phyloP scores from a whole-genome alignment of 2,888 invertebrate genomes.

The Portevinia maculata region DNA sequence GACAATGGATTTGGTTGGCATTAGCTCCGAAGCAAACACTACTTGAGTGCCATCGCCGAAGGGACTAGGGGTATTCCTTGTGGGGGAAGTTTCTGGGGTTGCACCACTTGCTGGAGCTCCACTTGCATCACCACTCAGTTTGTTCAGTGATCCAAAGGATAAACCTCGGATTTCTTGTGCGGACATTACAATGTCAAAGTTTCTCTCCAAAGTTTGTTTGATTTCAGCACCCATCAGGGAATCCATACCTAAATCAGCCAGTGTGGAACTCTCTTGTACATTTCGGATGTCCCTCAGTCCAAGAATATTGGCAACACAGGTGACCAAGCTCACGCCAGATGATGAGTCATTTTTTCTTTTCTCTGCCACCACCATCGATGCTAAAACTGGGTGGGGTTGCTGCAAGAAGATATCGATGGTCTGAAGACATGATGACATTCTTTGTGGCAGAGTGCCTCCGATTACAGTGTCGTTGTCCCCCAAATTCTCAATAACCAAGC shows the following conservation, averaged over 20 bases:
- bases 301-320: slow-evolving; percentile 94
- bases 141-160: slow-evolving; percentile 89
- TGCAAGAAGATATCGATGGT: slow-evolving; percentile 95
- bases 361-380: slow-evolving; percentile 94
- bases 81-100: slow-evolving; percentile 57
- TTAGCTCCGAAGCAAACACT: slow-evolving; percentile 86
- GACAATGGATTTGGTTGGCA: slow-evolving; percentile 89
- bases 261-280: slow-evolving; percentile 88
- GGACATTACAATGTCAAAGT: slow-evolving; percentile 94
- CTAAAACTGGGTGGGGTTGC: slow-evolving; percentile 91
- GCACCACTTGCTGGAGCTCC: slow-evolving; percentile 76
- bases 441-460: slow-evolving; percentile 97
- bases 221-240: slow-evolving; percentile 99
- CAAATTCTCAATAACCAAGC: slow-evolving; percentile 94
- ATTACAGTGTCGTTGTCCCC: slow-evolving; percentile 95
- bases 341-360: slow-evolving; percentile 87
- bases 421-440: slow-evolving; percentile 95
- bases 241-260: slow-evolving; percentile 98
- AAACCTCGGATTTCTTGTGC: slow-evolving; percentile 95
- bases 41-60: slow-evolving; percentile 84
- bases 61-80: slow-evolving; percentile 78
- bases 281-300: slow-evolving; percentile 94
- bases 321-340: slow-evolving; percentile 87
- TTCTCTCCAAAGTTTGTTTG: slow-evolving; percentile 96
- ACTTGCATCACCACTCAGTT: slow-evolving; percentile 80